phyloP scores from a whole-genome alignment of 2,797 vertebrate species.

The Trachurus trachurus region DNA sequence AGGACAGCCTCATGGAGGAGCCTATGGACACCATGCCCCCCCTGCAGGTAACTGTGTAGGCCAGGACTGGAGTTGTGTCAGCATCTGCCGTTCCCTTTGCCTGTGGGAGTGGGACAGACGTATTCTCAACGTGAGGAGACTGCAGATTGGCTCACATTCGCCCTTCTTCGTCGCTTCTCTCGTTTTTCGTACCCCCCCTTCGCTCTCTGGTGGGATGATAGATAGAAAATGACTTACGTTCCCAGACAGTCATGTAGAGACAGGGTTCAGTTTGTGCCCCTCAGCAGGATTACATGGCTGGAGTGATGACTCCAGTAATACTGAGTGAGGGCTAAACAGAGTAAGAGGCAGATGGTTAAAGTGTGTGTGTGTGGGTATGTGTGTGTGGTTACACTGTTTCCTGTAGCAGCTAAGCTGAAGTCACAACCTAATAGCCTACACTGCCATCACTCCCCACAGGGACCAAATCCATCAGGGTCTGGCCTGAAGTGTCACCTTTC shows the following conservation, averaged over 20 bases:
- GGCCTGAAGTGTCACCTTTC: conserved; percentile 63
- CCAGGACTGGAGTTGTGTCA: conserved; percentile 6
- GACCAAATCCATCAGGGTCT: conserved; percentile 75
- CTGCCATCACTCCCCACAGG: conserved; percentile 64
- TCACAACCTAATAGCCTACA: conserved; percentile 62
- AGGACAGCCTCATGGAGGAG: conserved; percentile 82
- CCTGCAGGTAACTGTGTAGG: conserved; percentile 78
- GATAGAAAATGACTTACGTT: conserved; percentile 70
- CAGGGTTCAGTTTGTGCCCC: conserved; percentile 72
- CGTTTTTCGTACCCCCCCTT: not conserved
- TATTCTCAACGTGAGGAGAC: conserved; percentile 34
- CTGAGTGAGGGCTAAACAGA: conserved; percentile 68
- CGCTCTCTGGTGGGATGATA: conserved; percentile 58
- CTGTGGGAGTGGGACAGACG: conserved; percentile 2
- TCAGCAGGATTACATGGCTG: conserved; percentile 73
- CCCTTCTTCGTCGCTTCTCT: conserved; percentile 13
- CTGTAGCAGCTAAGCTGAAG: conserved; percentile 57
- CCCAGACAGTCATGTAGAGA: conserved; percentile 70
- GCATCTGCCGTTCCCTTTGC: not conserved
- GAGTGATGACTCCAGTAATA: conserved; percentile 76
- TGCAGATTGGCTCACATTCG: conserved; percentile 28
- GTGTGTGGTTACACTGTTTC: conserved; percentile 55
- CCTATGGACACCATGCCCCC: conserved; percentile 83
- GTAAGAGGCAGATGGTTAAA: conserved; percentile 60
- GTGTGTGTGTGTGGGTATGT: conserved; percentile 32